A percentile compares a stretch with the other conserved stretches of the same genome.
These are phyloP conservation scores for Sorex fumeus DNA, from an alignment of 2,113 vertebrate species.

Conservation along the genomic window DNA sequence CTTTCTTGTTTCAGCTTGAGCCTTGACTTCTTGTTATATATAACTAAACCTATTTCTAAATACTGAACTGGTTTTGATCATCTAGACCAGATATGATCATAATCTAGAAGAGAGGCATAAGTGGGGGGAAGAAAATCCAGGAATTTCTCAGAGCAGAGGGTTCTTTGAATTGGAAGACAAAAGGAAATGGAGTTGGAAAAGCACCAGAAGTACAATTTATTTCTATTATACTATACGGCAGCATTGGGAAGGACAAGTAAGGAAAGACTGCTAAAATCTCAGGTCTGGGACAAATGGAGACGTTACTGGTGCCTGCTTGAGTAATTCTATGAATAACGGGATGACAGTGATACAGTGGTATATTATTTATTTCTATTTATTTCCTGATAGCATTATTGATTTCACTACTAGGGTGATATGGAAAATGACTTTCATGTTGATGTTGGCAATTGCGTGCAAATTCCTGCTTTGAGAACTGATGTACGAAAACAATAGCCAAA, in stretches of 20 bases:
- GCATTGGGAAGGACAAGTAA: too few relatives aligned
- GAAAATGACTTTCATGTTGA: not conserved
- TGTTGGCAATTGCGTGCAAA: not conserved
- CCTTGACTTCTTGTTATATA: slow-evolving; percentile 15
- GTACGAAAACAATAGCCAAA: not conserved
- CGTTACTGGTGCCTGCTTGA: too few relatives aligned
- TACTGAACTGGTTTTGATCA: not conserved
- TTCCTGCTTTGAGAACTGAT: not conserved
- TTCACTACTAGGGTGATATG: not conserved
- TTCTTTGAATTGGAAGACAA: not conserved
- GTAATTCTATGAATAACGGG: too few relatives aligned
- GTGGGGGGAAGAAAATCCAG: too few relatives aligned
- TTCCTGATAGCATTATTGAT: not conserved
- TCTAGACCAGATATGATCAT: not conserved
- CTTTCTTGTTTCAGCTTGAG: not conserved
- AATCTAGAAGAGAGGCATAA: not conserved
- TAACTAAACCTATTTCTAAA: not conserved
- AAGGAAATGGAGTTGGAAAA: not conserved
- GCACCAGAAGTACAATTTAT: not conserved
- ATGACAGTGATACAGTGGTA: too few relatives aligned
- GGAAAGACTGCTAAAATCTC: too few relatives aligned
- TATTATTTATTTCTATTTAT: not conserved
- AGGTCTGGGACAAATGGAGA: too few relatives aligned
- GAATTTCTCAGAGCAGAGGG: not conserved
- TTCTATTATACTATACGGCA: slow-evolving; percentile 29